These are phyloP conservation scores for Macrotis lagotis DNA, from an alignment of 2,113 vertebrate genomes.

Conservation along the genomic window DNA sequence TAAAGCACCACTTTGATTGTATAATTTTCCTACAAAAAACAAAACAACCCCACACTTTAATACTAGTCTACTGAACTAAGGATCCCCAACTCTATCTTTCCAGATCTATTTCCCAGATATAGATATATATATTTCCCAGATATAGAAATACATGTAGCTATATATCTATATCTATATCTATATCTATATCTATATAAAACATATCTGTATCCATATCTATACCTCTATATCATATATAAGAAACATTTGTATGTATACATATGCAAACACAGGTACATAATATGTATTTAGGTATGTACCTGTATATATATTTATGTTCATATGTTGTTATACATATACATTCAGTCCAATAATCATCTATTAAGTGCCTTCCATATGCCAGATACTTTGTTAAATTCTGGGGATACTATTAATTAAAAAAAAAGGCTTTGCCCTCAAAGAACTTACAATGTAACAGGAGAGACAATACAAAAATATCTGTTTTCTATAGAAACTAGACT, in stretches of 20 bases:
- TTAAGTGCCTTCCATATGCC: not conserved
- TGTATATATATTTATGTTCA: not conserved
- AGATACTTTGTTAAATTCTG: not conserved
- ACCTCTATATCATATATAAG: not conserved
- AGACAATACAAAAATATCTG: not conserved
- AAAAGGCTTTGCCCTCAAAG: not conserved
- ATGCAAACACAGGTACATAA: not conserved
- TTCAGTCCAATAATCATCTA: not conserved
- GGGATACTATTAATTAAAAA: not conserved
- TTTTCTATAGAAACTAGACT: not conserved
- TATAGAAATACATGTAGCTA: too few relatives aligned
- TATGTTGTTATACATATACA: not conserved
- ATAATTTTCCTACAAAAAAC: constrained; percentile 9
- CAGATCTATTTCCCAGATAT: not conserved
- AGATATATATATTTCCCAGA: not conserved
- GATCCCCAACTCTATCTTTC: not conserved
- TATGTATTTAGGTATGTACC: not conserved
- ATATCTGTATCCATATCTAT: not conserved
- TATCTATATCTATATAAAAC: not conserved
- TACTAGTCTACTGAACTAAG: not conserved
- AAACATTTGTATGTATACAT: too few relatives aligned
- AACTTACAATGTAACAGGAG: not conserved
- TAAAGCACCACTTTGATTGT: not conserved
- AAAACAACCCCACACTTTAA: constrained; percentile 4
- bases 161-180: not conserved